phyloP scores from a whole-genome alignment of 2,888 invertebrate genomes.

The Gortyna flavago region DNA sequence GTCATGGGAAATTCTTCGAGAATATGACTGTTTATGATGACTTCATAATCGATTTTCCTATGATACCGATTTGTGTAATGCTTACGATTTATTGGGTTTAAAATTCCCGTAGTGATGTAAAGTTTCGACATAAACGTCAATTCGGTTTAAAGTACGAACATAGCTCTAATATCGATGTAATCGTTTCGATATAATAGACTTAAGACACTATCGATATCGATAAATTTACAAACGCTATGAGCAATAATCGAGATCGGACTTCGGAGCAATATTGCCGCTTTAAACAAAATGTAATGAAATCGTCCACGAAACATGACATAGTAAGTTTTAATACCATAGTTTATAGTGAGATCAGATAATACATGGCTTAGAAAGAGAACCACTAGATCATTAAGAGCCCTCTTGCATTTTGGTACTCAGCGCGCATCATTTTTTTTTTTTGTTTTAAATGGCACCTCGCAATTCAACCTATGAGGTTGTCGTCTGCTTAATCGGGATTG shows the following conservation, averaged over 20 bases:
- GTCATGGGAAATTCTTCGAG: neutral
- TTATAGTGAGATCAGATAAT: conserved; percentile 34
- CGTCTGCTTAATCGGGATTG: too few relatives aligned
- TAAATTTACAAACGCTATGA: conserved; percentile 36
- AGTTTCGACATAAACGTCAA: conserved; percentile 42
- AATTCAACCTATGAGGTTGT: too few relatives aligned
- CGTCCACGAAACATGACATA: conserved; percentile 15
- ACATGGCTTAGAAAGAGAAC: conserved; percentile 13
- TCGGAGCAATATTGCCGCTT: neutral
- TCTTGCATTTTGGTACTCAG: too few relatives aligned
- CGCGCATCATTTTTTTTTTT: too few relatives aligned
- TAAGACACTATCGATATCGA: conserved; percentile 53
- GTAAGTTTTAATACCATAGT: conserved; percentile 9
- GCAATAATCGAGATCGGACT: conserved; percentile 15
- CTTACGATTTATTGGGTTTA: conserved; percentile 1
- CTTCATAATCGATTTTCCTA: conserved; percentile 8
- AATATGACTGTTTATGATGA: conserved; percentile 12
- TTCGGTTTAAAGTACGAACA: conserved; percentile 42
- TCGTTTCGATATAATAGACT: conserved; percentile 46
- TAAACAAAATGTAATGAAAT: conserved; percentile 4
- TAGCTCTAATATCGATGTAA: conserved; percentile 57
- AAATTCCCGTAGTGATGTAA: conserved; percentile 6
- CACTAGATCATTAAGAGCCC: too few relatives aligned
- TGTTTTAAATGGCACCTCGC: too few relatives aligned
- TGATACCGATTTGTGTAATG: neutral